Percentiles rank a stretch among this genome's conserved stretches.
Evolutionary conservation across 2,113 vertebrate genomes (phyloP).

Genomic region (Chauna torquata): DNA sequence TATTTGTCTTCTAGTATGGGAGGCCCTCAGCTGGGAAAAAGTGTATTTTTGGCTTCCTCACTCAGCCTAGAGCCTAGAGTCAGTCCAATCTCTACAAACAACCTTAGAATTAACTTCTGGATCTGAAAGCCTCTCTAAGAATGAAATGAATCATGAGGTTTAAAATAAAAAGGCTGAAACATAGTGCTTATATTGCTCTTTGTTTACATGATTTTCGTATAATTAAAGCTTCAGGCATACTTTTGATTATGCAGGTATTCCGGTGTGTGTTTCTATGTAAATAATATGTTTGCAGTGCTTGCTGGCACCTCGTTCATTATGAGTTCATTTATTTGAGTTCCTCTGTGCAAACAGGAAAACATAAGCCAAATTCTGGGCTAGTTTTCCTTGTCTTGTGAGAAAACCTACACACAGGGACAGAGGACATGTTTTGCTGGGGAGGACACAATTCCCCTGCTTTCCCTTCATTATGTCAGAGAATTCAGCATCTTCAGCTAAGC

Average conservation of each 20-base stretch:
- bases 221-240: conserved; percentile 53
- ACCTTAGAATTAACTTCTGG: background rate
- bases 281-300: background rate
- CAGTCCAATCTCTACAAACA: background rate
- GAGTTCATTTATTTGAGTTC: conserved; percentile 62
- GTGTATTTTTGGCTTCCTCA: background rate
- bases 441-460: background rate
- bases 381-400: background rate
- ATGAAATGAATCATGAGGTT: background rate
- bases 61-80: background rate
- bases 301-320: conserved; percentile 45
- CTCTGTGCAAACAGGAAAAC: background rate
- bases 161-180: conserved; percentile 20
- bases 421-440: background rate
- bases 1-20: background rate
- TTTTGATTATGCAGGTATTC: conserved; percentile 36
- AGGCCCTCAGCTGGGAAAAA: background rate
- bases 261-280: background rate
- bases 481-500: background rate
- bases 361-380: background rate
- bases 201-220: background rate
- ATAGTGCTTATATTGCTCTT: background rate
- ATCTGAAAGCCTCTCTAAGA: background rate
- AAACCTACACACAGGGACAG: background rate
- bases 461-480: background rate